Conservation (phyloP, 2,888 invertebrate species). For the Trichopria drosophilae region DNA sequence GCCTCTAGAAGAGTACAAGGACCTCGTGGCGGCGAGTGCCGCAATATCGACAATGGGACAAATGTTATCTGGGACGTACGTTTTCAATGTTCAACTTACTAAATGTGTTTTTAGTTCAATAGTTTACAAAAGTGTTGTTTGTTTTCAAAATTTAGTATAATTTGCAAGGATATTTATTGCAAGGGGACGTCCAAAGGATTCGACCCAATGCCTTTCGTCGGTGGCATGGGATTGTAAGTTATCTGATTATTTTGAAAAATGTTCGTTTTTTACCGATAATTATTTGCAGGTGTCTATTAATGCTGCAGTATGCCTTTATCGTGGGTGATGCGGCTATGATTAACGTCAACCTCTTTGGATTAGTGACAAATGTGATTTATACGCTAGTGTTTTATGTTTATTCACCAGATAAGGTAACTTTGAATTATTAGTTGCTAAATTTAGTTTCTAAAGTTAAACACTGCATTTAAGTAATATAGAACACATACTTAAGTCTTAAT, state of each 20-base stretch:
- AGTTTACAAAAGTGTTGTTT: too few relatives aligned
- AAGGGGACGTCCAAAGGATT: slow-evolving; percentile 68
- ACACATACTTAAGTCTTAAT: too few relatives aligned
- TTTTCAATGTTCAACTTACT: too few relatives aligned
- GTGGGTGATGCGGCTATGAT: slow-evolving; percentile 77
- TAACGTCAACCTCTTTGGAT: slow-evolving; percentile 75
- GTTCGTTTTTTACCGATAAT: too few relatives aligned
- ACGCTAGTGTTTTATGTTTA: slow-evolving; percentile 70
- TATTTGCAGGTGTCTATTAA: slow-evolving; percentile 72
- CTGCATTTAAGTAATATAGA: too few relatives aligned
- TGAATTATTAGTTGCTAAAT: too few relatives aligned
- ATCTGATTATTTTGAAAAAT: slow-evolving; percentile 2
- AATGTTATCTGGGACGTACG: slow-evolving; percentile 76
- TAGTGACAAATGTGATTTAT: slow-evolving; percentile 71
- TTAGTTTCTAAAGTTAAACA: too few relatives aligned
- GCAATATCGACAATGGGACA: slow-evolving; percentile 77
- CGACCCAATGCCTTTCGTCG: slow-evolving; percentile 73
- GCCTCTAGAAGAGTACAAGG: slow-evolving; percentile 69
- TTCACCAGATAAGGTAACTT: slow-evolving; percentile 61
- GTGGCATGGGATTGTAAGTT: slow-evolving; percentile 79
- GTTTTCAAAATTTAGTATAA: slow-evolving; percentile 61
- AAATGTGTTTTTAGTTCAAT: too few relatives aligned
- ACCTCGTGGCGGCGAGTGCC: slow-evolving; percentile 69
- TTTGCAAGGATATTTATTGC: slow-evolving; percentile 74
- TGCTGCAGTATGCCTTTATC: slow-evolving; percentile 75